A percentile compares a stretch with the other conserved stretches of the same genome.
Evolutionary conservation across 2,113 vertebrate species (phyloP).

Genomic region (Montifringilla adamsi): DNA sequence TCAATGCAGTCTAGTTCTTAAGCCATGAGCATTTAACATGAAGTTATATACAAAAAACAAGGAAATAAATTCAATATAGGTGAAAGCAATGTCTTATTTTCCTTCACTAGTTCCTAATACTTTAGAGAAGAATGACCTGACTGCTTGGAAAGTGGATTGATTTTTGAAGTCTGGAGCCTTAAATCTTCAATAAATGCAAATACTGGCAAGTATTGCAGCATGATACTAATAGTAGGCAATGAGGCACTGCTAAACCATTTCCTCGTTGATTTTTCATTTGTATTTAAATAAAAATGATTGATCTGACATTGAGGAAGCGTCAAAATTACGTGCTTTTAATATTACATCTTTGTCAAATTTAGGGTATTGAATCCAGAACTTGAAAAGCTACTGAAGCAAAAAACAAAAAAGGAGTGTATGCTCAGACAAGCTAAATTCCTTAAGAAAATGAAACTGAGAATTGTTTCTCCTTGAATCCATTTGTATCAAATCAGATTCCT

Average conservation of each 20-base stretch:
- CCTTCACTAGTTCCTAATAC: background rate
- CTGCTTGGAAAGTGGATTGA: constrained; percentile 3
- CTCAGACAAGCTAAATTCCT: background rate
- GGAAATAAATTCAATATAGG: background rate
- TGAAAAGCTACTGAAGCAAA: background rate
- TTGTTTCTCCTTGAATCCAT: background rate
- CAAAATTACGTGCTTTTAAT: constrained; percentile 13
- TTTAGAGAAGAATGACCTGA: background rate
- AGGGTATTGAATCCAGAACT: background rate
- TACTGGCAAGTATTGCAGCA: background rate
- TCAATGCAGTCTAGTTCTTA: background rate
- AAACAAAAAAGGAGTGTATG: background rate
- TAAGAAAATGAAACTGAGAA: background rate
- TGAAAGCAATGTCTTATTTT: background rate
- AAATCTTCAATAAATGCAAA: background rate
- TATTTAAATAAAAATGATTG: constrained; percentile 22
- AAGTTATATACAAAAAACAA: background rate
- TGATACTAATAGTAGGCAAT: background rate
- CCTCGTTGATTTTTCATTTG: constrained; percentile 11
- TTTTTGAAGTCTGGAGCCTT: background rate
- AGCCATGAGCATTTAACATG: background rate
- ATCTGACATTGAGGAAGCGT: background rate
- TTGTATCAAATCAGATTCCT: background rate
- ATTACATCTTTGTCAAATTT: background rate
- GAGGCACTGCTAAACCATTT: background rate